Base-by-base conservation (phyloP, 2,888 invertebrate genomes). In the Trimorus sp. region DNA sequence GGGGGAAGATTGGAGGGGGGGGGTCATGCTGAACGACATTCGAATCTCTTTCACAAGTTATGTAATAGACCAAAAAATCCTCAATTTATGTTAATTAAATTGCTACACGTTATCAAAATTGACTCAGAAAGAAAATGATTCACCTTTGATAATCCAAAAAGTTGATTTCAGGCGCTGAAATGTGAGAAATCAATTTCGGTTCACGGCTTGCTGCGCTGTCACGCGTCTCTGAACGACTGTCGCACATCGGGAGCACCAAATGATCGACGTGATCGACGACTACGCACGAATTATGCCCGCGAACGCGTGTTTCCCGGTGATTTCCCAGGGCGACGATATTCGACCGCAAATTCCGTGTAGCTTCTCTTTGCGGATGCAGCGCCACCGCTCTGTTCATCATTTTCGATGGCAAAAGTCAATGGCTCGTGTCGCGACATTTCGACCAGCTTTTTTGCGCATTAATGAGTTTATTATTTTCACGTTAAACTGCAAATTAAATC, bases 171-270 rank as follows among this genome's bases (percentile, higher is more conserved):
- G 26, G 26, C 26, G 1, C 26, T 26, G 26, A 26, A 58, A 38
- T 66, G 76, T 60, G 65, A 58, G 58, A 76, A 82, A 79, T 82
- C 82, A 79, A 79, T 82, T 79, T 76, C 63, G 69, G 68, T 82
- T 76, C 76, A 79, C 73, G 68, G 65, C 16, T 73, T 69, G 58
- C 58, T 69, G 60, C 48, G 38, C 48, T 54, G 69, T 63, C 74
- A 74, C 66, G 70, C 60, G 45, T 65, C 7, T 42, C 37, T n/a
- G 54, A 69, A 65, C 49, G 58, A 62, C 75, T 51, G 58, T 68
- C 59, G 56, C 38, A 37, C 63, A 63, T 65, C 36, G 51, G 62
- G 60, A 49, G 59, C 60, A 36, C 60, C 6, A 45, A 62, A 45
- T 58, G 53, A 51, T 69, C 70, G 38, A 62, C 73, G 58, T 76